Evolutionary conservation across 2,797 vertebrate genomes (phyloP), one percentile per base, ranked within the genome.

Genomic region (Anniella stebbinsi): DNA sequence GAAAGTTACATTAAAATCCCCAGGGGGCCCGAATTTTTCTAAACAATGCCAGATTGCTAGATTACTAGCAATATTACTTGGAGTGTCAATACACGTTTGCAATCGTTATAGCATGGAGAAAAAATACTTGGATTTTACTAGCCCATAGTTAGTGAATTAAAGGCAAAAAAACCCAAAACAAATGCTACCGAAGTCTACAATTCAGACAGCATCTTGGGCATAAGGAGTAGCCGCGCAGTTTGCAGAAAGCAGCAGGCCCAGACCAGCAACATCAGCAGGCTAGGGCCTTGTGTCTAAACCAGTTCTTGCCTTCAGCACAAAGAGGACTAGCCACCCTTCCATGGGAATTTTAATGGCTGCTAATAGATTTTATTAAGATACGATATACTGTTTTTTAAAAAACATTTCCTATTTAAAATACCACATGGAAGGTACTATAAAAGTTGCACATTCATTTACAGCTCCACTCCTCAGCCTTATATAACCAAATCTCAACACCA

Each of bases 61-160:
- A 21, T 63, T 63, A 63, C 60, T 63, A 51, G 76, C 80, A 7
- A 81, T 89, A 93, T 93, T 84, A 88, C 83, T 91, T 91, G 25
- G 93, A 87, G 90, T 57, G 90, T 80, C 90, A 77, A 8, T 77
- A 93, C 89, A 84, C 80, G 78, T 87, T 87, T 92, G 38, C 82
- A 91, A 67, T 33, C 93, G 78, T 89, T 54, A 54, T 69, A 87
- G 41, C 82, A 93, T 89, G 87, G 12, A 33, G 48, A 92, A 87
- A 33, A 73, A 92, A 93, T 63, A 2, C 8, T 87, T 89, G 87
- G 77, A 84, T 93, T 93, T 92, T 90, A 57, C 51, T 84, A 33
- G 3, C 5, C 36, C 30, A 77, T 75, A 93, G 91, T 80, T 57
- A 80, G 33, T 57, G 82, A 91, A 87, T 8, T 92, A 80, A 33